Conservation (phyloP, 1,140 invertebrate genomes). For the Microplitis demolitor region DNA sequence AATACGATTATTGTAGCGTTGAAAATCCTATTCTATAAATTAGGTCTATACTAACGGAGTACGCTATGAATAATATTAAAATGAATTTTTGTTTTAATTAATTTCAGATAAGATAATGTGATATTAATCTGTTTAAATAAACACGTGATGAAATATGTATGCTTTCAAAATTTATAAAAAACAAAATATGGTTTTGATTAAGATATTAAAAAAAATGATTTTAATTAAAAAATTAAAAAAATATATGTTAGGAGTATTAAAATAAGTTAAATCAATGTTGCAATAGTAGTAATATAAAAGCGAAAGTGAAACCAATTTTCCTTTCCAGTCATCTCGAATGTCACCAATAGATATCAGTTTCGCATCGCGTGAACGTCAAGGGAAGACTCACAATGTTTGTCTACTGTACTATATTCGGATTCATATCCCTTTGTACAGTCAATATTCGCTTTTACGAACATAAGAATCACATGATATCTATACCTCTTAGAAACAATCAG, state of each 20-base stretch:
- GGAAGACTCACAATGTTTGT: conserved; percentile 7
- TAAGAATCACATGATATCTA: neutral
- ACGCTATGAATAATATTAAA: too few species aligned
- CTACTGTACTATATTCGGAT: too few species aligned
- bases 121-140: too few species aligned
- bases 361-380: neutral
- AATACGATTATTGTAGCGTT: too few species aligned
- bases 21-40: too few species aligned
- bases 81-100: too few species aligned
- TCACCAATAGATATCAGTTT: neutral
- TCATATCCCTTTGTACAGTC: neutral
- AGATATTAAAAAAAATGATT: neutral
- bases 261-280: neutral
- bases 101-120: too few species aligned
- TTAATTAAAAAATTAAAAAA: neutral
- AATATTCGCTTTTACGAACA: neutral
- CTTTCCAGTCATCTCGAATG: conserved; percentile 6
- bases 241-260: neutral
- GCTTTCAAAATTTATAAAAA: too few species aligned
- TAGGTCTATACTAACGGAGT: too few species aligned
- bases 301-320: neutral
- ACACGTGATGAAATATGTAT: too few species aligned
- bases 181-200: too few species aligned
- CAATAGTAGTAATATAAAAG: neutral
- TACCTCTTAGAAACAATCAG: neutral